Conservation (phyloP, 2,113 vertebrate species). For the Todiramphus chloris region DNA sequence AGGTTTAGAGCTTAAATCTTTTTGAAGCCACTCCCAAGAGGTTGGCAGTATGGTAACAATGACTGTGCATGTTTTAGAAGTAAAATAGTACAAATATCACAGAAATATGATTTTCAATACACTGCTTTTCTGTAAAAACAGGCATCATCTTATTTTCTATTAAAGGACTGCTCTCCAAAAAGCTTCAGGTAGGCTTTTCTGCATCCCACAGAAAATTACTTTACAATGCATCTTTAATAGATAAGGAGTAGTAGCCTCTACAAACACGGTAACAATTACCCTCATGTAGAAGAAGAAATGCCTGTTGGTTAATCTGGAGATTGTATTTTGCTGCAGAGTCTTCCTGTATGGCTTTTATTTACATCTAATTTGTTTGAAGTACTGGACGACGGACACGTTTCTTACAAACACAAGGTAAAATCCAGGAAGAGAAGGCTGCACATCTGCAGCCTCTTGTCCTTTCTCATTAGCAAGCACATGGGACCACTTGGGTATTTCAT, state of each 20-base stretch:
- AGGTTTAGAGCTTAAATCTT: conserved; percentile 1
- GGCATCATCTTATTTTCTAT: neutral
- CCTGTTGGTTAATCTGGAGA: neutral
- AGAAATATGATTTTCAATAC: neutral
- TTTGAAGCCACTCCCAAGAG: neutral
- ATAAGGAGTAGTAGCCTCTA: neutral
- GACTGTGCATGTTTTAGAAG: neutral
- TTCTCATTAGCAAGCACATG: neutral
- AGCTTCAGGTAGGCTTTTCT: neutral
- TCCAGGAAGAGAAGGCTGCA: neutral
- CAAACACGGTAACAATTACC: neutral
- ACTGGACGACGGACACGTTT: neutral
- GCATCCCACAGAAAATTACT: neutral
- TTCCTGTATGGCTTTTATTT: neutral
- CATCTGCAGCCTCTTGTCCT: neutral
- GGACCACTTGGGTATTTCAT: neutral
- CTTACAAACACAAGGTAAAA: neutral
- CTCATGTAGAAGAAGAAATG: neutral
- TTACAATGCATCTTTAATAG: neutral
- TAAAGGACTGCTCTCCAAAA: neutral
- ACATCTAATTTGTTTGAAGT: neutral
- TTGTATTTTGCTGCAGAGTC: neutral
- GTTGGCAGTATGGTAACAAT: neutral
- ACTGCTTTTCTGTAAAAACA: neutral
- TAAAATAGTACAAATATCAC: neutral